A percentile compares a stretch with the other conserved stretches of the same genome.
Conservation (phyloP, 1,140 invertebrate genomes). For the Drosophila pseudoananassae region DNA sequence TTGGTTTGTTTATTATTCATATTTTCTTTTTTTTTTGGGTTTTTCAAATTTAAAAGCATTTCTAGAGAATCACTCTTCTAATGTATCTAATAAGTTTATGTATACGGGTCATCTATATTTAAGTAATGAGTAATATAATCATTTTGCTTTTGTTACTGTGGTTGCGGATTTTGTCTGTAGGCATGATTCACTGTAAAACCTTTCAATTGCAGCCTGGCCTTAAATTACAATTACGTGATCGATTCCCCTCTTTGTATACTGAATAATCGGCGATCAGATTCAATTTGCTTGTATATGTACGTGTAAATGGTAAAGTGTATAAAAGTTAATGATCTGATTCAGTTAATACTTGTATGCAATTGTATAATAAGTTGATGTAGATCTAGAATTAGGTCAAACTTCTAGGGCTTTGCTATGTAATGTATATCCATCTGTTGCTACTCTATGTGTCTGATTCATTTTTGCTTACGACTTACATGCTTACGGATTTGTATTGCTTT, state of each 20-base stretch:
- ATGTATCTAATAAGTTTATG: constrained; percentile 70
- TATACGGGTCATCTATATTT: constrained; percentile 58
- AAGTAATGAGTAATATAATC: constrained; percentile 53
- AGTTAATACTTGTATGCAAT: constrained; percentile 59
- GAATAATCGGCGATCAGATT: constrained; percentile 39
- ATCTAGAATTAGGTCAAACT: constrained; percentile 59
- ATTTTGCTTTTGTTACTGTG: constrained; percentile 29
- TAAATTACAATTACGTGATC: constrained; percentile 57
- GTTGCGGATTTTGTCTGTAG: constrained; percentile 51
- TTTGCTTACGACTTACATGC: constrained; percentile 33
- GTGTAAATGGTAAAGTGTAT: constrained; percentile 81
- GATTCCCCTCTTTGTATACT: constrained; percentile 29
- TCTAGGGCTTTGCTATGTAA: constrained; percentile 28
- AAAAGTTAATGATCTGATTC: constrained; percentile 80
- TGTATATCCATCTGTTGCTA: constrained; percentile 37
- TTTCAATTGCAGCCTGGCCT: constrained; percentile 72
- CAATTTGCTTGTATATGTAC: constrained; percentile 35
- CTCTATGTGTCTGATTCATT: constrained; percentile 33
- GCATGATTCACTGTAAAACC: constrained; percentile 72
- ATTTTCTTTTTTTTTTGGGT: constrained; percentile 13
- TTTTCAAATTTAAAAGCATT: constrained; percentile 70
- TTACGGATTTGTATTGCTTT: constrained; percentile 65
- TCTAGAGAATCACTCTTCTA: constrained; percentile 67
- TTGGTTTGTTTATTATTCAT: constrained; percentile 17
- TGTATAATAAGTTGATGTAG: constrained; percentile 58